A percentile compares a stretch with the other conserved stretches of the same genome.
Evolutionary conservation across 2,113 vertebrate species (phyloP).

Genomic region (Sinocyclocheilus anophthalmus): DNA sequence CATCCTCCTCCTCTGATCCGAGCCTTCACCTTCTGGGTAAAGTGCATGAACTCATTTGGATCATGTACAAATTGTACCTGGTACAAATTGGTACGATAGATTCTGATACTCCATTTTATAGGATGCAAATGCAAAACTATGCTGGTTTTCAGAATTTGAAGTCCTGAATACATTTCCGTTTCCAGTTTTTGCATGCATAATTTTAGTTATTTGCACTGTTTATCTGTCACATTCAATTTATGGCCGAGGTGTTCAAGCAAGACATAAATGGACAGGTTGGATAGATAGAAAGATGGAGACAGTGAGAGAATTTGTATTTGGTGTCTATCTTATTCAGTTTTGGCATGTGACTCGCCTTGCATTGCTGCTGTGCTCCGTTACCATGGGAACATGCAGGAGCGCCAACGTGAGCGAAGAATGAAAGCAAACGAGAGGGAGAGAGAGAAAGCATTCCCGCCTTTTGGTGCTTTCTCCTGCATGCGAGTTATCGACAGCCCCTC

Average conservation of each 20-base stretch:
- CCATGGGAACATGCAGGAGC: slow-evolving; percentile 68
- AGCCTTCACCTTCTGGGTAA: no score
- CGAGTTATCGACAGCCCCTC: slow-evolving; percentile 58
- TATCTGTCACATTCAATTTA: slow-evolving; percentile 8
- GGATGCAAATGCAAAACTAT: neutral
- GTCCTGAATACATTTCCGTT: neutral
- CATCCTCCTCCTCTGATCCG: neutral
- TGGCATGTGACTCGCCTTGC: slow-evolving; percentile 52
- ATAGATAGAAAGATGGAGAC: neutral
- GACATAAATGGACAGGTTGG: neutral
- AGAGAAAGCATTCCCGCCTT: neutral
- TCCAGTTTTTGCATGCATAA: slow-evolving; percentile 7
- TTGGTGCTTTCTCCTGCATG: slow-evolving; percentile 18
- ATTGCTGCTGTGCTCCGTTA: slow-evolving; percentile 67
- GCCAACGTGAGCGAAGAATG: neutral
- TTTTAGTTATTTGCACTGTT: neutral
- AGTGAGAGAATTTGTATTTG: slow-evolving; percentile 17
- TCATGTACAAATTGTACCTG: neutral
- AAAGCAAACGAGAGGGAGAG: neutral
- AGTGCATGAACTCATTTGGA: neutral
- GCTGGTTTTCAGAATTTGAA: neutral
- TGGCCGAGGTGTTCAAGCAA: neutral
- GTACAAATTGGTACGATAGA: neutral
- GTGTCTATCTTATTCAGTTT: slow-evolving; percentile 30
- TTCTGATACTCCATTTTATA: neutral